Percentiles rank a stretch among this genome's conserved stretches.
phyloP scores from a whole-genome alignment of 2,888 invertebrate species.

The Himalopsyche anomala region DNA sequence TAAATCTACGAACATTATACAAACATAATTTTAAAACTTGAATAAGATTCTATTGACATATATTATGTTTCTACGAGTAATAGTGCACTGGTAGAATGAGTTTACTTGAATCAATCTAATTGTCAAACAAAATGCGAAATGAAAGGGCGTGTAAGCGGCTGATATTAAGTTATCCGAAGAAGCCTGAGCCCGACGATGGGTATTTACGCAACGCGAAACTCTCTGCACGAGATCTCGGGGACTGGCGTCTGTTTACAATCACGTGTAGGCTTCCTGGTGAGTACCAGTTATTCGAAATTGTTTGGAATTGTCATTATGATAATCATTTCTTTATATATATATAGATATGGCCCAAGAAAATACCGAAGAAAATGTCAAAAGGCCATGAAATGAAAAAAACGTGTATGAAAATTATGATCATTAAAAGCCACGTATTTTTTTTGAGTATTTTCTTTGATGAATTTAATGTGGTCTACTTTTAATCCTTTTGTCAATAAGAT shows the following conservation, averaged over 20 bases:
- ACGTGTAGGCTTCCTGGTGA: neutral
- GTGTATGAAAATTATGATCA: too few relatives aligned
- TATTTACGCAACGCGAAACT: slow-evolving; percentile 11
- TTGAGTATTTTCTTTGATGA: too few relatives aligned
- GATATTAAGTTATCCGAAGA: neutral
- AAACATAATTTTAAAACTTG: too few relatives aligned
- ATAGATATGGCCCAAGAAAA: neutral
- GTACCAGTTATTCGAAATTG: neutral
- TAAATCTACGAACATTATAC: slow-evolving; percentile 46
- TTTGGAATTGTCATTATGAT: neutral
- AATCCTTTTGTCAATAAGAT: too few relatives aligned
- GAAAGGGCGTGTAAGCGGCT: neutral
- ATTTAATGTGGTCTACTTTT: too few relatives aligned
- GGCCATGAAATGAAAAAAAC: neutral
- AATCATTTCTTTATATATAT: neutral
- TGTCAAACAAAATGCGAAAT: neutral
- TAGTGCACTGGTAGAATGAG: too few relatives aligned
- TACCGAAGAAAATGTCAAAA: neutral
- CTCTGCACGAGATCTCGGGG: slow-evolving; percentile 8
- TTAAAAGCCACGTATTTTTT: too few relatives aligned
- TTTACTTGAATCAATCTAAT: slow-evolving; percentile 5
- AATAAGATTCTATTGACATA: too few relatives aligned
- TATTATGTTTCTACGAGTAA: too few relatives aligned
- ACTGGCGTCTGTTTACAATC: neutral
- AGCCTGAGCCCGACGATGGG: neutral